A percentile compares a stretch with the other conserved stretches of the same genome.
Conservation (phyloP, 2,113 vertebrate species). For the Syngnathoides biaculeatus region DNA sequence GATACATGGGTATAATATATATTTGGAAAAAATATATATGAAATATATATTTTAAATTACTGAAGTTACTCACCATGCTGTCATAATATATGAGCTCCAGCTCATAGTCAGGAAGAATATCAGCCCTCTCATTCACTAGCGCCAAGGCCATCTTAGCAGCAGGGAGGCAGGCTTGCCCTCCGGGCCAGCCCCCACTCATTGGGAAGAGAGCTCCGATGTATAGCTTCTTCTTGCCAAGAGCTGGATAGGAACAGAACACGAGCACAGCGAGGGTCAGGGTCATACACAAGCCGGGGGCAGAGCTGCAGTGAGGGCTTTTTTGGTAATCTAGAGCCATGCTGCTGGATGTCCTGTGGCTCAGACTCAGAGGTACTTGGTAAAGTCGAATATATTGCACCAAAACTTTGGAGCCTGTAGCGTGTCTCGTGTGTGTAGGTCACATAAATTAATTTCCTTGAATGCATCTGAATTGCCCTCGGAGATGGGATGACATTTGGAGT, state of each 20-base stretch:
- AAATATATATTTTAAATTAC: too few species aligned
- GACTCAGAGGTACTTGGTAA: not conserved
- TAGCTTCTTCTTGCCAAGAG: conserved; percentile 86
- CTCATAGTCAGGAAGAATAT: conserved; percentile 91
- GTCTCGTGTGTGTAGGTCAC: not conserved
- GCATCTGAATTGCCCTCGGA: not conserved
- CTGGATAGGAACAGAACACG: conserved; percentile 62
- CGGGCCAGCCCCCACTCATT: conserved; percentile 92
- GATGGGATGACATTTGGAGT: not conserved
- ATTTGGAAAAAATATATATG: too few species aligned
- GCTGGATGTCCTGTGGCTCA: conserved; percentile 2
- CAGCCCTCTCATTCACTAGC: conserved; percentile 86
- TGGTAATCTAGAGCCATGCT: conserved; percentile 26
- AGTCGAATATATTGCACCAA: conserved; percentile 4
- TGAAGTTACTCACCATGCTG: conserved; percentile 83
- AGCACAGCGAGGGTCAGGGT: conserved; percentile 57
- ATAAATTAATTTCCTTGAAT: conserved; percentile 8
- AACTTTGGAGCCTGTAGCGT: conserved; percentile 1
- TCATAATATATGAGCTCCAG: conserved; percentile 90
- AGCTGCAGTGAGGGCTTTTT: not conserved
- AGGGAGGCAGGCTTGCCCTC: conserved; percentile 88
- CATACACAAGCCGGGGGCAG: conserved; percentile 8
- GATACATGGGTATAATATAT: too few species aligned
- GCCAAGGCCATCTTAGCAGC: conserved; percentile 90
- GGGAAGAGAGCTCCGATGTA: conserved; percentile 93